A percentile compares a stretch with the other conserved stretches of the same genome.
Evolutionary conservation across 2,797 vertebrate genomes (phyloP).

Genomic region (Bradypodion ventrale): DNA sequence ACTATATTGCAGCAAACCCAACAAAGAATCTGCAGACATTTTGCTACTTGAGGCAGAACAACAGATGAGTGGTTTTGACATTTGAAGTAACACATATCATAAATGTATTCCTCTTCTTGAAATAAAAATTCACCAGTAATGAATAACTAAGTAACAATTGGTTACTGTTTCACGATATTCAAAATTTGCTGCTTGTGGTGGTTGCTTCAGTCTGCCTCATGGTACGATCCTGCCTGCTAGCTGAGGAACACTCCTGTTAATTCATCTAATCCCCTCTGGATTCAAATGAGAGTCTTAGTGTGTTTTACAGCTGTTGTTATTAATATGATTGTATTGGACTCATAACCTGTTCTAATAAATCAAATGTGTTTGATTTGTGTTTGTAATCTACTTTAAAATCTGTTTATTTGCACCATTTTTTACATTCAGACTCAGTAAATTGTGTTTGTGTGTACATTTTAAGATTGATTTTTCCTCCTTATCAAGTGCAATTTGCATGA

Average conservation of each 20-base stretch:
- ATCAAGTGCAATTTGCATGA: neutral
- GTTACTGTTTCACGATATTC: too few species aligned
- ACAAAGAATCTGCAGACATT: neutral
- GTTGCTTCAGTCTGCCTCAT: too few species aligned
- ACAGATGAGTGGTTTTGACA: too few species aligned
- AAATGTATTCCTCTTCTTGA: too few species aligned
- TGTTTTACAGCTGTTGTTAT: neutral
- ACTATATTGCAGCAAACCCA: too few species aligned
- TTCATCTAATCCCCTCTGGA: neutral
- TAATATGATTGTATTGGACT: neutral
- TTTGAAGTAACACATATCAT: too few species aligned
- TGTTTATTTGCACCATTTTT: neutral
- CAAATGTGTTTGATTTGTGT: neutral
- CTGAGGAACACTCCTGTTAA: too few species aligned
- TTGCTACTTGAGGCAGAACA: neutral
- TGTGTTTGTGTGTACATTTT: neutral
- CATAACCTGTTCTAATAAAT: slow-evolving; percentile 8
- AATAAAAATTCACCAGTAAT: too few species aligned
- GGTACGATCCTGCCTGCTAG: too few species aligned
- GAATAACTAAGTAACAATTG: too few species aligned
- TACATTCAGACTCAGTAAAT: neutral
- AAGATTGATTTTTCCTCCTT: slow-evolving; percentile 3
- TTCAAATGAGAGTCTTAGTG: neutral
- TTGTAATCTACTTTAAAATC: slow-evolving; percentile 8
- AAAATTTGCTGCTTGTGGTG: too few species aligned